A percentile compares a stretch with the other conserved stretches of the same genome.
phyloP scores from a whole-genome alignment of 1,140 invertebrate genomes.

The Dendroctonus ponderosae region DNA sequence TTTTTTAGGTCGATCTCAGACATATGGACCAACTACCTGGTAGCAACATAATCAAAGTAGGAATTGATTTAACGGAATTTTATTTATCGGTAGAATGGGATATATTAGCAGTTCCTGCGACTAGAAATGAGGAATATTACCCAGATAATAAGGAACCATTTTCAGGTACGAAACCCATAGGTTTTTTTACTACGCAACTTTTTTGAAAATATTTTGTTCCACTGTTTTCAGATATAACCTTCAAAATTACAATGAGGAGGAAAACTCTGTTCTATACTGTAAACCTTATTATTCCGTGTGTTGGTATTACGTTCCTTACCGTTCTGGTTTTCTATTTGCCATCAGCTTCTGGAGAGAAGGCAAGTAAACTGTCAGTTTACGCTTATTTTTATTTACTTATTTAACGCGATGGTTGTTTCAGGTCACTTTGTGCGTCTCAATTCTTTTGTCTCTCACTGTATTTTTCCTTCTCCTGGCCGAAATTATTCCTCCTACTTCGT shows the following conservation, averaged over 20 bases:
- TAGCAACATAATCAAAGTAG: conserved; percentile 74
- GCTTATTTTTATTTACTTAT: background rate
- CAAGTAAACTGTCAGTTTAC: background rate
- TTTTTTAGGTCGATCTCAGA: conserved; percentile 74
- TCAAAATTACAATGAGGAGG: conserved; percentile 90
- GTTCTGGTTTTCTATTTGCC: conserved; percentile 95
- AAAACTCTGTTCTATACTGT: conserved; percentile 92
- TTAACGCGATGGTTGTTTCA: conserved; percentile 12
- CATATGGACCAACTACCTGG: conserved; percentile 76
- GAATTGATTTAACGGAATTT: conserved; percentile 88
- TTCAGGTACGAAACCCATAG: conserved; percentile 59
- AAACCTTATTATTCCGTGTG: conserved; percentile 87
- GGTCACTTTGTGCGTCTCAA: conserved; percentile 91
- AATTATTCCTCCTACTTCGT: conserved; percentile 96
- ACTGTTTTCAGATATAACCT: conserved; percentile 80
- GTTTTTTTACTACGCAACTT: background rate
- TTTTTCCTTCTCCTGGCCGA: conserved; percentile 96
- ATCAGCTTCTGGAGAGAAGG: conserved; percentile 93
- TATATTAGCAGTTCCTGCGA: conserved; percentile 82
- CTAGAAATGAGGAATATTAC: conserved; percentile 89
- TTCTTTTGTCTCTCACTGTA: conserved; percentile 96
- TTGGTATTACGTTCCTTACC: conserved; percentile 89
- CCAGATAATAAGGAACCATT: conserved; percentile 80
- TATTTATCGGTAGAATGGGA: conserved; percentile 96
- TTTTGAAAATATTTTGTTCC: conserved; percentile 28